Base-by-base conservation (phyloP, 1,140 invertebrate species). In the Trachymyrmex cornetzi region DNA sequence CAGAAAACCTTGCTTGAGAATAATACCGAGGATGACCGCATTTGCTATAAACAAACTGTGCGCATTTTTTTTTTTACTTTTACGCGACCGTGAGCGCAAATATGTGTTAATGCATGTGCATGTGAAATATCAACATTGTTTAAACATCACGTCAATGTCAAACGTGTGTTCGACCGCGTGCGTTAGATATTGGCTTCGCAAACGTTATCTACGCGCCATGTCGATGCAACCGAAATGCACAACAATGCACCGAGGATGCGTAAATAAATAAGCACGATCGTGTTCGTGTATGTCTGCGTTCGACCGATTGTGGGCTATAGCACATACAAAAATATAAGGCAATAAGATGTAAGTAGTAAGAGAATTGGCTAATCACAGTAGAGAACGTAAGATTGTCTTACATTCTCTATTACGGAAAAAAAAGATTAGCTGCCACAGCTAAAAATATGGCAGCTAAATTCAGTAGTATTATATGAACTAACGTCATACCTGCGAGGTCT, bases 41-140 rank as follows among this genome's bases (percentile, higher is more conserved):
- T n/a, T 24, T 19, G 30, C 24, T 63, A 30, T 24, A 84, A 84
- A 74, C 34, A 82, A 82, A 82, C 19, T n/a, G 5, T 5, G 24
- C 19, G 24, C 19, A 55, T 67, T 61, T 71, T 82, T 71, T 82
- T 82, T 84, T 61, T 34, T n/a, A 19, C 30, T 50, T 69, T 69
- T 24, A 22, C 38, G 34, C 24, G 38, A 34, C 80, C 53, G 24
- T 82, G 69, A 84, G 16, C 14, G 38, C 27, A 84, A 84, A 84
- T 75, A 84, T 84, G 80, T 84, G 80, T 38, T 84, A 84, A 84
- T 84, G 55, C 53, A 84, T 84, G 69, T 84, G 55, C 80, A 75
- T 84, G n/a, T 84, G 63, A 84, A 84, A 75, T 55, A 75, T 84
- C 55, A 75, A 75, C n/a, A 50, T 50, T 75, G 80, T 61, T 63